phyloP scores from a whole-genome alignment of 2,113 vertebrate species.

The Orycteropus afer region DNA sequence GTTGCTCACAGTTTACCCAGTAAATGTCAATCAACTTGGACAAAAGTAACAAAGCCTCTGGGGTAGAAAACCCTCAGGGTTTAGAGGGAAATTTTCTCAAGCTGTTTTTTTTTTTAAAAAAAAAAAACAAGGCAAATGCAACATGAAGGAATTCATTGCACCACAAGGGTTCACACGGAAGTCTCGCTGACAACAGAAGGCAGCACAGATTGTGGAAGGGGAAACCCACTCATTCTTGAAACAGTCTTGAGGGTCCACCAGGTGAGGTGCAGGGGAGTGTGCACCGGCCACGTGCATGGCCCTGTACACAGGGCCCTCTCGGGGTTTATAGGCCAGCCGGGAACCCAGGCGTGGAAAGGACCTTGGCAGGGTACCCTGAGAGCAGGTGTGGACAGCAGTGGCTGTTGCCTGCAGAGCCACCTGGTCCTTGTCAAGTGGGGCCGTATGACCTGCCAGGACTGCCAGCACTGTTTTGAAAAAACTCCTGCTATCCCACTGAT shows the following conservation, averaged over 20 bases:
- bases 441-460: neutral
- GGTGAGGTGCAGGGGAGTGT: accelerated
- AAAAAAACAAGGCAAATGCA: neutral
- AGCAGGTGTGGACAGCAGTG: neutral
- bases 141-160: neutral
- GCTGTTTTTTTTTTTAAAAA: neutral
- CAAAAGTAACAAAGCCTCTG: neutral
- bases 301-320: accelerated
- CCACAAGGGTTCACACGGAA: neutral
- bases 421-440: neutral
- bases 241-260: too few species aligned
- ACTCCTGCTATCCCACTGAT: neutral
- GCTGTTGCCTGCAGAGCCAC: accelerated
- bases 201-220: neutral
- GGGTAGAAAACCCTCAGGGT: neutral
- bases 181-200: neutral
- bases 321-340: neutral
- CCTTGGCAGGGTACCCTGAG: neutral
- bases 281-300: neutral
- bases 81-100: neutral
- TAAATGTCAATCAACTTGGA: neutral
- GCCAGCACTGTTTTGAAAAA: neutral
- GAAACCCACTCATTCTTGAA: neutral
- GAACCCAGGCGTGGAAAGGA: neutral
- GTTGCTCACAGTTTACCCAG: neutral